Base-by-base conservation (phyloP, 2,113 vertebrate species). In the Prionailurus bengalensis region DNA sequence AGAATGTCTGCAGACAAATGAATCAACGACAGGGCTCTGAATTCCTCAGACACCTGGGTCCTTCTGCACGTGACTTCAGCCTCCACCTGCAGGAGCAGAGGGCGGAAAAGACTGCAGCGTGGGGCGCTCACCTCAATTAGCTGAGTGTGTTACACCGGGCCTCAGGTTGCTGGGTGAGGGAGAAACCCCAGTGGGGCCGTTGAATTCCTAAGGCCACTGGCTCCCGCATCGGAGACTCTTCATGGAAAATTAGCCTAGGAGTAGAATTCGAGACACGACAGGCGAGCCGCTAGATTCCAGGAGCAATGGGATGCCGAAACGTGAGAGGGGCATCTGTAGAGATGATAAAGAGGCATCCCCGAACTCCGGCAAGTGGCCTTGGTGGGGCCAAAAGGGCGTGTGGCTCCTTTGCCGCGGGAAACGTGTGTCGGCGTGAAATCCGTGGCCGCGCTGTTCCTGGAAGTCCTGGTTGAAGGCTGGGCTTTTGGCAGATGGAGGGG, bases 1-100 rank as follows among this genome's bases (percentile, higher is more conserved):
- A 98, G 98, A 95, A 96, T 0, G 92, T 98, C 97, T 98, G 97
- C 95, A 95, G 82, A 83, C 93, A 94, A 98, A 97, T 95, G 97
- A 98, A 97, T 98, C 94, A 70, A 76, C 0, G 58, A 55, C 86
- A 70, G 0, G 4, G 74, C 82, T 93, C 97, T 33, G 91, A 97
- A 61, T 70, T 74, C 97, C 96, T 73, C 87, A 98, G 95, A 94
- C 97, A 63, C 87, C 0, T 83, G 68, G 1, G n/a, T 97, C 96
- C 92, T 48, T 81, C 93, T 25, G 45, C 55, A 39, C 90, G 0
- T 96, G 98, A 98, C 96, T 98, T 96, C 96, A 95, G 95, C 95
- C 61, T 93, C 76, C 96, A 82, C 93, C 94, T 98, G 98, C 94
- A 78, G 73, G 91, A 58, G 88, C 79, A 39, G 7, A 5, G 14